Evolutionary conservation across 2,797 vertebrate genomes (phyloP).

Genomic region (Melanogrammus aeglefinus): DNA sequence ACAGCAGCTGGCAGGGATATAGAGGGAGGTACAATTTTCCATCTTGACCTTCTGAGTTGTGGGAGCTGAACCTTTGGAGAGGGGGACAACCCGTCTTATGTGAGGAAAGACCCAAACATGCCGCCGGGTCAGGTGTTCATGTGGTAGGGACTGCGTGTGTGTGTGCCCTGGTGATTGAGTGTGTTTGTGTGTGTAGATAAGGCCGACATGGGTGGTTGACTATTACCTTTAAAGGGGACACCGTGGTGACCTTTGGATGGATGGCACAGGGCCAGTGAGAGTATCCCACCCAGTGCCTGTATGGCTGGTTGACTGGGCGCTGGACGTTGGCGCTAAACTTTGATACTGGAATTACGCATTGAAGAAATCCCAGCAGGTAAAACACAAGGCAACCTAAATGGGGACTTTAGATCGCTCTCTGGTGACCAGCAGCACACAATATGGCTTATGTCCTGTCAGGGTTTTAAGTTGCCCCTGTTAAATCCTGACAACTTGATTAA

Average conservation of each 20-base stretch:
- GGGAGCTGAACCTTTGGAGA: slow-evolving; percentile 63
- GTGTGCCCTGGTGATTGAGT: background rate
- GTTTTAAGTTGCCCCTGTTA: slow-evolving; percentile 46
- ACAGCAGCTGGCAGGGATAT: slow-evolving; percentile 19
- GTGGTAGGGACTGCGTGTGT: slow-evolving; percentile 22
- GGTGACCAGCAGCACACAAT: slow-evolving; percentile 41
- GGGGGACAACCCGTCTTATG: slow-evolving; percentile 47
- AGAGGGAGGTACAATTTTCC: slow-evolving; percentile 62
- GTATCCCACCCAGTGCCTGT: slow-evolving; percentile 33
- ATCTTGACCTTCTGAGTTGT: slow-evolving; percentile 66
- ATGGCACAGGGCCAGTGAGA: slow-evolving; percentile 32
- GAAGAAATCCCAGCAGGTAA: slow-evolving; percentile 43
- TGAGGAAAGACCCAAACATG: slow-evolving; percentile 54
- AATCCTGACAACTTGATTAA: slow-evolving; percentile 59
- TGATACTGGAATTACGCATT: slow-evolving; percentile 19
- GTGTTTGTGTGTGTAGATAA: slow-evolving; percentile 33
- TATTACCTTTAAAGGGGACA: slow-evolving; percentile 60
- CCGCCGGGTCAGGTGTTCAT: slow-evolving; percentile 33
- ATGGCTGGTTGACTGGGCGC: slow-evolving; percentile 22
- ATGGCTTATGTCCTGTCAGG: slow-evolving; percentile 31
- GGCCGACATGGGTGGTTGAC: slow-evolving; percentile 53
- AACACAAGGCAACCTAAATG: slow-evolving; percentile 44
- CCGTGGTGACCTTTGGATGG: slow-evolving; percentile 59
- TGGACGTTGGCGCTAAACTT: slow-evolving; percentile 26
- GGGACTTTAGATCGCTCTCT: slow-evolving; percentile 34